Evolutionary conservation across 1,140 invertebrate genomes (phyloP).

Genomic region (Drosophila gunungcola): DNA sequence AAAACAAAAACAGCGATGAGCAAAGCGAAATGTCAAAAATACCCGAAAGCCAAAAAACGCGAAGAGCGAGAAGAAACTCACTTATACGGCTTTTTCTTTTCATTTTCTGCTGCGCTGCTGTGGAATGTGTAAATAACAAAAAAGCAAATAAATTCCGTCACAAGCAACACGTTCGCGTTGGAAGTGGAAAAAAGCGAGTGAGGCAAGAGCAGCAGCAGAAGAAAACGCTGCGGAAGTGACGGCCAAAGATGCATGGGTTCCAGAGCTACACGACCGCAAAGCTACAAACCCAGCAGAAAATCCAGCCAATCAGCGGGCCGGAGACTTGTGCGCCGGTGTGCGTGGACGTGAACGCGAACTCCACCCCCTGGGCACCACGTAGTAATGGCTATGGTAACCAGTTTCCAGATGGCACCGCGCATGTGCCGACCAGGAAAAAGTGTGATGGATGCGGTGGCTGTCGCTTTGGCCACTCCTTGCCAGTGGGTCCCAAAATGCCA

Average conservation of each 20-base stretch:
- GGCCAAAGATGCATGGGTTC: constrained; percentile 44
- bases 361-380: constrained; percentile 49
- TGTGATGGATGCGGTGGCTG: constrained; percentile 56
- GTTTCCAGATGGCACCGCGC: constrained; percentile 51
- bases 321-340: constrained; percentile 57
- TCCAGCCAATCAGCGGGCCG: constrained; percentile 56
- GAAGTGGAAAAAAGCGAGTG: constrained; percentile 42
- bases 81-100: constrained; percentile 30
- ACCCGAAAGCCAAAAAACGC: constrained; percentile 59
- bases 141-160: constrained; percentile 81
- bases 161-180: constrained; percentile 76
- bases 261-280: constrained; percentile 50
- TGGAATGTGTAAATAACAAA: constrained; percentile 81
- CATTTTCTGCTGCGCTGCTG: constrained; percentile 39
- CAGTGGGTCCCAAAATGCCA: constrained; percentile 31
- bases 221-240: constrained; percentile 51
- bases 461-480: constrained; percentile 68
- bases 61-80: constrained; percentile 59
- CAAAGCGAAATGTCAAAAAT: constrained; percentile 83
- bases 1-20: constrained; percentile 79
- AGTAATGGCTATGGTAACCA: constrained; percentile 39
- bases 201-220: constrained; percentile 1
- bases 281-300: constrained; percentile 18
- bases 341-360: constrained; percentile 54
- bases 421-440: constrained; percentile 47